phyloP scores from a whole-genome alignment of 2,113 vertebrate genomes.

The Physeter macrocephalus region DNA sequence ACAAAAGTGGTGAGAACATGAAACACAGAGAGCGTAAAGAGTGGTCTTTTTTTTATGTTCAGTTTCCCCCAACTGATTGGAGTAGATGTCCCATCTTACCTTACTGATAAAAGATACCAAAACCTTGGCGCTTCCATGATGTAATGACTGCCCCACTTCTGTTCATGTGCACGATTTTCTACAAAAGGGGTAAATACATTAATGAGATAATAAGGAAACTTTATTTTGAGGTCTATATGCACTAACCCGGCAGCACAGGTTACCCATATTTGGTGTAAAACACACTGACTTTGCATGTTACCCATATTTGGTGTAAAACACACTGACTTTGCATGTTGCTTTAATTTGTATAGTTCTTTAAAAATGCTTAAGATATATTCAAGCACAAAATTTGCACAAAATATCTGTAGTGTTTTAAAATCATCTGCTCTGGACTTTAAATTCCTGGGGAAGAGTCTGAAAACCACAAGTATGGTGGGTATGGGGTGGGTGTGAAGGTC shows the following conservation, averaged over 20 bases:
- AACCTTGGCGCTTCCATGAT: neutral
- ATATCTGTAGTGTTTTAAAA: neutral
- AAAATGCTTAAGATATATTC: neutral
- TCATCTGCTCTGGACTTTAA: neutral
- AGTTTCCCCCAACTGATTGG: neutral
- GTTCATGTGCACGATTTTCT: neutral
- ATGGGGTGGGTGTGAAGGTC: neutral
- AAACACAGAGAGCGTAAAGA: neutral
- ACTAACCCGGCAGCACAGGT: neutral
- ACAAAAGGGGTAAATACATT: neutral
- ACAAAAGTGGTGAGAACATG: neutral
- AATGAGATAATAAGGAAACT: neutral
- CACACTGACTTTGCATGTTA: neutral
- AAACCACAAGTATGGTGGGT: neutral
- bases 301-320: neutral
- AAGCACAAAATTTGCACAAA: neutral
- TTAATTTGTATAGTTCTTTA: neutral
- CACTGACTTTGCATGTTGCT: neutral
- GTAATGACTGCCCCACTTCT: neutral
- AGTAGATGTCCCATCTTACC: neutral
- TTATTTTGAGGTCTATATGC: neutral
- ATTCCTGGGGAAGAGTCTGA: neutral
- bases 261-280: neutral
- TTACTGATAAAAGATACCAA: neutral
- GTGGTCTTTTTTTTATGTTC: neutral